Percentiles rank a stretch among this genome's conserved stretches.
Evolutionary conservation across 2,797 vertebrate genomes (phyloP).

Genomic region (Pseudochromis fuscus): DNA sequence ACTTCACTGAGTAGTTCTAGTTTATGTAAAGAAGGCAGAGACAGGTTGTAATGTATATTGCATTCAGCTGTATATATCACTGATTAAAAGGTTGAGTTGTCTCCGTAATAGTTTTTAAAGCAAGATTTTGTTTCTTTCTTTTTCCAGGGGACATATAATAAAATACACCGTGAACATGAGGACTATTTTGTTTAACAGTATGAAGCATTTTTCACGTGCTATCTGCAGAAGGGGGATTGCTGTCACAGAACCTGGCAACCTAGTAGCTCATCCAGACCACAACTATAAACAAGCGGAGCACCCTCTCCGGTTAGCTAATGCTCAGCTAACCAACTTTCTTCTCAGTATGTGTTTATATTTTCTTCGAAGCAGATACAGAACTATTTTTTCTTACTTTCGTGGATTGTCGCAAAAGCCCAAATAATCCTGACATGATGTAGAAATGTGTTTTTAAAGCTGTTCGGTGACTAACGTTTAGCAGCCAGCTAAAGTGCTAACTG

Average conservation of each 20-base stretch:
- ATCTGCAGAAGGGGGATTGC: slow-evolving; percentile 29
- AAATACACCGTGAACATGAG: no score
- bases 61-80: no score
- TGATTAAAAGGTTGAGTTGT: no score
- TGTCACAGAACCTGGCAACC: slow-evolving; percentile 67
- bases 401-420: rapidly evolving
- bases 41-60: no score
- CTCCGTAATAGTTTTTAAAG: no score
- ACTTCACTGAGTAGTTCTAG: no score
- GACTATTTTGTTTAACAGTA: background rate
- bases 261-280: slow-evolving; percentile 16
- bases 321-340: slow-evolving; percentile 39
- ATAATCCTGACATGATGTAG: background rate
- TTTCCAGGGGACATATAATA: no score
- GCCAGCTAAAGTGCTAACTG: slow-evolving; percentile 45
- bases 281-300: slow-evolving; percentile 60
- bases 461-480: background rate
- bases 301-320: slow-evolving; percentile 27
- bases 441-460: slow-evolving; percentile 29
- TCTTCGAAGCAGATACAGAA: background rate
- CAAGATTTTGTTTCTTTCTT: no score
- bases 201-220: background rate
- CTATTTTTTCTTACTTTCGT: background rate
- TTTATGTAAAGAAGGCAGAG: no score
- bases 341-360: slow-evolving; percentile 37